A percentile compares a stretch with the other conserved stretches of the same genome.
phyloP scores from a whole-genome alignment of 2,797 vertebrate species.

The Scolopax bukidnonensis region DNA sequence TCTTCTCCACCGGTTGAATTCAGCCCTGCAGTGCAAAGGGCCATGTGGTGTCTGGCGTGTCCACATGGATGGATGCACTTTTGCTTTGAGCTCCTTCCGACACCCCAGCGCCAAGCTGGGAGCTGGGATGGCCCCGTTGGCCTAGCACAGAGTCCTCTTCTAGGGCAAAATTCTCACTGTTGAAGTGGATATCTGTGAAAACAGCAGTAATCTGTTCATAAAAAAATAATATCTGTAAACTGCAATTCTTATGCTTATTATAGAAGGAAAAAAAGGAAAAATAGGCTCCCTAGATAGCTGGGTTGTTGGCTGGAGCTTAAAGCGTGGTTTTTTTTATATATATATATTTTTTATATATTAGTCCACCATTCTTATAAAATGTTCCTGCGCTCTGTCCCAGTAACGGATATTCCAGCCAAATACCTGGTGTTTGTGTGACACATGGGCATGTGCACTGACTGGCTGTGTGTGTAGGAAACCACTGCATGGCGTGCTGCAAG shows the following conservation, averaged over 20 bases:
- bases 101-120: background rate
- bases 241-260: background rate
- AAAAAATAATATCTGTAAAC: background rate
- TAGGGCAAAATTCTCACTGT: background rate
- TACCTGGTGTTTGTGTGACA: background rate
- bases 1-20: background rate
- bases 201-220: background rate
- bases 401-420: background rate
- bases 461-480: background rate
- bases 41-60: background rate
- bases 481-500: background rate
- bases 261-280: background rate
- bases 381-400: background rate
- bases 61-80: fast-evolving
- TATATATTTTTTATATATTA: background rate
- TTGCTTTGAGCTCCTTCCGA: background rate
- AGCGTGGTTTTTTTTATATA: background rate
- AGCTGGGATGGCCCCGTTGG: fast-evolving
- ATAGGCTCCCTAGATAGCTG: background rate
- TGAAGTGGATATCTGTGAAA: background rate
- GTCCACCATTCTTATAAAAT: background rate
- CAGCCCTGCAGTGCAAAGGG: background rate
- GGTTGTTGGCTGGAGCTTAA: background rate
- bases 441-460: background rate
- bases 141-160: background rate